Percentiles rank a stretch among this genome's conserved stretches.
These are phyloP conservation scores for Ovis canadensis DNA, from an alignment of 2,113 vertebrate species.

Conservation along the genomic window DNA sequence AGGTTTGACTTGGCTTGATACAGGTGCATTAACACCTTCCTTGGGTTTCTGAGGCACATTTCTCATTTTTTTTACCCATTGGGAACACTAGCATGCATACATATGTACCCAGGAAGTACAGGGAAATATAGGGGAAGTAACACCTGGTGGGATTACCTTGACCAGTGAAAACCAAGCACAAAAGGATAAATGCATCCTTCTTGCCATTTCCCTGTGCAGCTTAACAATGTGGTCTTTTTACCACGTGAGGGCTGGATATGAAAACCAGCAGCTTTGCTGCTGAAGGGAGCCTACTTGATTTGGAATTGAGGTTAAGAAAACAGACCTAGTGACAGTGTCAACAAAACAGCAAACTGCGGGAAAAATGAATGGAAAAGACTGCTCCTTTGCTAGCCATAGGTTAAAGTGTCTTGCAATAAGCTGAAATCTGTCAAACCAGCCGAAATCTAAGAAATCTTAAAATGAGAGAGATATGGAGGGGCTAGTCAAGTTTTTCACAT, in stretches of 20 bases:
- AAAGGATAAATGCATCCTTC: neutral
- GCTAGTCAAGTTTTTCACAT: neutral
- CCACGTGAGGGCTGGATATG: neutral
- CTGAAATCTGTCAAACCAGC: neutral
- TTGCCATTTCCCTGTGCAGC: too few species aligned
- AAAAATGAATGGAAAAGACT: neutral
- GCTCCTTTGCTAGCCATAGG: neutral
- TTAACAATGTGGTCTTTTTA: neutral
- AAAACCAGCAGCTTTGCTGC: neutral
- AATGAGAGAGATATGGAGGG: neutral
- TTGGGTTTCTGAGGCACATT: neutral
- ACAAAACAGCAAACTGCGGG: neutral
- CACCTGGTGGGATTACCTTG: neutral
- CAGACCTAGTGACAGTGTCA: neutral
- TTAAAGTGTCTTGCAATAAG: neutral
- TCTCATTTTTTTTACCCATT: neutral
- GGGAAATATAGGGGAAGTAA: neutral
- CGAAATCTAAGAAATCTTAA: neutral
- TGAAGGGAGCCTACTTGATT: neutral
- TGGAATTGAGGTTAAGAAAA: neutral
- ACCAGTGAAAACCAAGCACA: neutral
- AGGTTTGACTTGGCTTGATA: neutral
- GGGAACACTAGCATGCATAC: neutral
- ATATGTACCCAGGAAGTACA: neutral
- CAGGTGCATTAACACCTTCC: neutral